Conservation (phyloP, 1,140 invertebrate species). For the Battus philenor region DNA sequence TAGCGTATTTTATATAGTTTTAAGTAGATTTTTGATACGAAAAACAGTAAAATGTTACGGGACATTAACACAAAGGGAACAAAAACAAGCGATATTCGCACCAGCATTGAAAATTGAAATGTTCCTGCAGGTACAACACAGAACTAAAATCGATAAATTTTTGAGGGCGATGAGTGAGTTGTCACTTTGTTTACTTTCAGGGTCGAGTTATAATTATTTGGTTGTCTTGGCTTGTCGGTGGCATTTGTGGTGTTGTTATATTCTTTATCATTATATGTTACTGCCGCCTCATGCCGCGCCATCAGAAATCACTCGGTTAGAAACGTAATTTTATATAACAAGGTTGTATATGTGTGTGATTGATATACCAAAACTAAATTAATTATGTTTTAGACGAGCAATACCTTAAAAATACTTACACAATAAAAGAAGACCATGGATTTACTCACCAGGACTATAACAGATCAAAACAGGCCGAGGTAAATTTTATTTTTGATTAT, state of each 20-base stretch:
- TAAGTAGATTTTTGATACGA: constrained; percentile 20
- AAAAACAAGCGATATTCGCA: constrained; percentile 57
- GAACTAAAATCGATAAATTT: constrained; percentile 36
- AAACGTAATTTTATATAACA: not conserved
- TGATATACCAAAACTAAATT: too few relatives aligned
- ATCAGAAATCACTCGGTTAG: constrained; percentile 73
- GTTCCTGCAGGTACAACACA: constrained; percentile 62
- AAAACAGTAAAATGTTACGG: constrained; percentile 56
- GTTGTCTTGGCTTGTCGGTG: constrained; percentile 74
- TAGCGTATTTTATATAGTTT: constrained; percentile 34
- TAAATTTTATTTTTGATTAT: constrained; percentile 23
- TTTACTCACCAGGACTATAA: constrained; percentile 54
- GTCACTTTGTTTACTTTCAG: constrained; percentile 45
- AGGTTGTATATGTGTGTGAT: constrained; percentile 6
- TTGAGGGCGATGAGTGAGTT: constrained; percentile 13
- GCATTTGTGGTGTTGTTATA: constrained; percentile 71
- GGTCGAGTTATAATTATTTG: constrained; percentile 74
- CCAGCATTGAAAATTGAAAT: constrained; percentile 64
- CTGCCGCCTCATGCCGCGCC: constrained; percentile 75
- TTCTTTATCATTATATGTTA: constrained; percentile 74
- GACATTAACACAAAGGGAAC: constrained; percentile 41
- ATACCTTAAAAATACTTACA: constrained; percentile 61
- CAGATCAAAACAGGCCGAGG: constrained; percentile 62
- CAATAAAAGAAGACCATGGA: constrained; percentile 61
- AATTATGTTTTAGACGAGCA: constrained; percentile 56